These are phyloP conservation scores for Terrapene triunguis DNA, from an alignment of 2,113 vertebrate species.

Conservation along the genomic window DNA sequence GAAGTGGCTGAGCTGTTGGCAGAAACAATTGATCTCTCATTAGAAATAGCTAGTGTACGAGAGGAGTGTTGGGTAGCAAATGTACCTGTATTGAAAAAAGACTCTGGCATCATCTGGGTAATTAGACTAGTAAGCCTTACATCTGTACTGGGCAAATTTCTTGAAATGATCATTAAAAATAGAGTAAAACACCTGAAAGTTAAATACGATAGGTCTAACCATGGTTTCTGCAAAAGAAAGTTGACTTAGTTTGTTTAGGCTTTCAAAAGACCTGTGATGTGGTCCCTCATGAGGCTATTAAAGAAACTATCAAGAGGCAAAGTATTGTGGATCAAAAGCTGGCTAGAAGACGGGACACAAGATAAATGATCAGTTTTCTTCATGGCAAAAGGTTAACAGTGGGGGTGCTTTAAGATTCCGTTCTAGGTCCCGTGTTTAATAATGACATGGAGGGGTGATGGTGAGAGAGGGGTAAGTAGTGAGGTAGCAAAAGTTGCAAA, in stretches of 20 bases:
- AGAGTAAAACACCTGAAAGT: neutral
- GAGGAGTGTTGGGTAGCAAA: neutral
- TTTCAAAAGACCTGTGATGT: neutral
- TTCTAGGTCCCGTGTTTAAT: neutral
- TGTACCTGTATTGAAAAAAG: neutral
- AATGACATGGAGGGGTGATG: neutral
- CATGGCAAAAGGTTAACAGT: neutral
- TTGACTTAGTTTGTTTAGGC: neutral
- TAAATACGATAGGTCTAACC: neutral
- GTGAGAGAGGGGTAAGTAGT: neutral
- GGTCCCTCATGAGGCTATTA: neutral
- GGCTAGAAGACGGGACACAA: neutral
- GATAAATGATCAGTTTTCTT: neutral
- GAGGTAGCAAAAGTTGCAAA: constrained; percentile 11
- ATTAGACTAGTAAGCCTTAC: neutral
- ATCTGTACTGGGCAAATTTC: neutral
- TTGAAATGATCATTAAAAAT: neutral
- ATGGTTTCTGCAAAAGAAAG: neutral
- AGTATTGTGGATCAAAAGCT: neutral
- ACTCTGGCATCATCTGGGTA: neutral
- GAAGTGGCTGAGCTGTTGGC: neutral
- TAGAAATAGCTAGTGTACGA: neutral
- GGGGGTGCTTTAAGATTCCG: neutral
- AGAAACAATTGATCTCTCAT: neutral
- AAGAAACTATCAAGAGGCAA: neutral